Conservation (phyloP, 2,113 vertebrate genomes). For the human (Homo sapiens) region GRCh38 chr7:134582501-134583000, state of each 20-base stretch:
- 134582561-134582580: neutral
- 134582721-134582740: neutral
- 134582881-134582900: neutral
- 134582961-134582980: fast-evolving
- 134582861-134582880: neutral
- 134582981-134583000: too few species aligned
- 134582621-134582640: fast-evolving
- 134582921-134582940: neutral
- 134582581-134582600: too few species aligned
- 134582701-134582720: too few species aligned
- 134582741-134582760: neutral
- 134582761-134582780: neutral
- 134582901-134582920: neutral
- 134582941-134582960: neutral
- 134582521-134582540: neutral
- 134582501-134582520: neutral
- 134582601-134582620: too few species aligned
- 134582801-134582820: neutral
- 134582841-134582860: neutral
- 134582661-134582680: too few species aligned
- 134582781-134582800: neutral
- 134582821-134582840: neutral
- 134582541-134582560: neutral
- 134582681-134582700: too few species aligned
- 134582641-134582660: too few species aligned